phyloP scores from a whole-genome alignment of 2,888 invertebrate genomes.

The Junonia oenone region DNA sequence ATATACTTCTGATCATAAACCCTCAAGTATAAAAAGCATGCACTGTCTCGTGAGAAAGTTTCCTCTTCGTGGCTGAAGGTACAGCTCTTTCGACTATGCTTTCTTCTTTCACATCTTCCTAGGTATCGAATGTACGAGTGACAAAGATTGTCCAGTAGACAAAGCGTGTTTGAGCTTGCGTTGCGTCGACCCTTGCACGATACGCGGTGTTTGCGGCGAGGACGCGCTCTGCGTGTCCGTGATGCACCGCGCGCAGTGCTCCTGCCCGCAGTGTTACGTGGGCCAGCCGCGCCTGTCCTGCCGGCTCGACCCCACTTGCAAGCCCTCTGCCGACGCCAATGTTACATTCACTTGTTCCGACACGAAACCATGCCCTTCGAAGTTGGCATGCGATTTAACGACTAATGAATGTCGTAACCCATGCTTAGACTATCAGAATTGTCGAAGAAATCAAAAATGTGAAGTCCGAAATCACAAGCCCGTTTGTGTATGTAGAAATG shows the following conservation, averaged over 20 bases:
- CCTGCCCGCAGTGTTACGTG: constrained; percentile 92
- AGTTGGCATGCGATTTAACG: constrained; percentile 84
- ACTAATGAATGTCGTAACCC: constrained; percentile 90
- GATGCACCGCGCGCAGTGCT: constrained; percentile 91
- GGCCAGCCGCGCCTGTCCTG: constrained; percentile 90
- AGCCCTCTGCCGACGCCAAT: constrained; percentile 80
- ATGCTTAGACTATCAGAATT: constrained; percentile 84
- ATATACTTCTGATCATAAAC: constrained; percentile 76
- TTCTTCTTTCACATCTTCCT: constrained; percentile 81
- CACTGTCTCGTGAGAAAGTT: constrained; percentile 87
- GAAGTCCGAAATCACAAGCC: constrained; percentile 91
- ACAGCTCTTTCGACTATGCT: constrained; percentile 85
- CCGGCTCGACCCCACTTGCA: constrained; percentile 88
- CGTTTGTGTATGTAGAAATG: constrained; percentile 92
- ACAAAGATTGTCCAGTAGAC: constrained; percentile 94
- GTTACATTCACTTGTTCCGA: constrained; percentile 82
- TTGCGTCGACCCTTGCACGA: constrained; percentile 94
- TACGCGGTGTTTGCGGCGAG: constrained; percentile 92
- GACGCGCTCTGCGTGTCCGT: constrained; percentile 93
- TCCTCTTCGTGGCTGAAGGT: constrained; percentile 94
- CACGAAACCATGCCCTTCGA: constrained; percentile 86
- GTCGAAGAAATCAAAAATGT: constrained; percentile 91
- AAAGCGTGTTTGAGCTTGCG: constrained; percentile 94
- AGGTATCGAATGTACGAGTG: constrained; percentile 93
- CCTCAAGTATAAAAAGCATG: constrained; percentile 82